phyloP scores from a whole-genome alignment of 2,888 invertebrate species.

The Caenorhabditis zanzibari region DNA sequence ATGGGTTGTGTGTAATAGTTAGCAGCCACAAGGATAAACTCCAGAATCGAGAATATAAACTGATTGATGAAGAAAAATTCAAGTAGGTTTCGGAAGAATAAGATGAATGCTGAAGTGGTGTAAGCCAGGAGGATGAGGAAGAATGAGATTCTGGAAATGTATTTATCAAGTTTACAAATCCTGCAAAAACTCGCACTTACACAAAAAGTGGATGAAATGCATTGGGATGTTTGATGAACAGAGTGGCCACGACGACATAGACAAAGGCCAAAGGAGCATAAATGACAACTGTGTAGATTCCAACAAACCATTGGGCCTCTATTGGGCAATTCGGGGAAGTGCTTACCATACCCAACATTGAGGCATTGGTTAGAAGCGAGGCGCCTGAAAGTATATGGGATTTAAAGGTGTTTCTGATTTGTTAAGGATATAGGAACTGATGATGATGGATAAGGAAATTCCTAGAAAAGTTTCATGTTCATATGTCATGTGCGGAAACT shows the following conservation, averaged over 20 bases:
- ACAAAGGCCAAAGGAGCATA: conserved; percentile 50
- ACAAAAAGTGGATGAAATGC: conserved; percentile 62
- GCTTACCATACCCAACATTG: conserved; percentile 49
- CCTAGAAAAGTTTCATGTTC: no score
- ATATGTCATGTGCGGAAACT: no score
- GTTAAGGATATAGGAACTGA: neutral
- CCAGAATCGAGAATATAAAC: conserved; percentile 45
- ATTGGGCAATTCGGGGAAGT: conserved; percentile 51
- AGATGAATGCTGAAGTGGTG: conserved; percentile 55
- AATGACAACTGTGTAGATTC: conserved; percentile 60
- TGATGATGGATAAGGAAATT: neutral
- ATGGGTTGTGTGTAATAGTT: conserved; percentile 62
- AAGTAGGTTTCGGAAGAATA: conserved; percentile 59
- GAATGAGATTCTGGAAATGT: conserved; percentile 59
- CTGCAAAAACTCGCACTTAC: conserved; percentile 30
- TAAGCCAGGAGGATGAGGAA: conserved; percentile 54
- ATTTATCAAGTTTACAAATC: neutral
- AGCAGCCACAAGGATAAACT: conserved; percentile 37
- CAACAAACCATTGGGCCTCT: conserved; percentile 54
- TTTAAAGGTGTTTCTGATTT: neutral
- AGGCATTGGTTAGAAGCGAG: conserved; percentile 27
- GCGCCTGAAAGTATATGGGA: conserved; percentile 15
- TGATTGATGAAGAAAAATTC: conserved; percentile 53
- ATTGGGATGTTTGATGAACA: conserved; percentile 61
- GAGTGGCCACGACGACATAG: conserved; percentile 44